A percentile compares a stretch with the other conserved stretches of the same genome.
Evolutionary conservation across 2,888 invertebrate species (phyloP).

Genomic region (Hydropsyche betteni): DNA sequence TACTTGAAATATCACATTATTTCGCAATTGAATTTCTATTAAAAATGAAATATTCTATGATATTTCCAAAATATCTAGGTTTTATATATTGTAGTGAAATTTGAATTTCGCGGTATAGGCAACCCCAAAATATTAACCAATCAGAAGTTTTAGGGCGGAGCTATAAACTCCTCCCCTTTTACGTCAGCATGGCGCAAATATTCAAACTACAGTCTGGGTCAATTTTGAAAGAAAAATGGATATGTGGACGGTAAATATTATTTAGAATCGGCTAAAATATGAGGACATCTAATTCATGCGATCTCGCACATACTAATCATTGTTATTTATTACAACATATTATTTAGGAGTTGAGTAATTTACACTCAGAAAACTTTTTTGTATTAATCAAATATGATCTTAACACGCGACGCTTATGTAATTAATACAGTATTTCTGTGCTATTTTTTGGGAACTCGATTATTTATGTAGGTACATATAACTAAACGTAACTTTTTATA

Average conservation of each 20-base stretch:
- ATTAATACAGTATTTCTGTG: background rate
- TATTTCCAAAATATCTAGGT: background rate
- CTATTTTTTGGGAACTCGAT: too few relatives aligned
- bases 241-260: too few relatives aligned
- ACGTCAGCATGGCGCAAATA: too few relatives aligned
- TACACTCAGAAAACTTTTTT: background rate
- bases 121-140: background rate
- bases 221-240: too few relatives aligned
- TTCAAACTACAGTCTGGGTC: too few relatives aligned
- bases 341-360: background rate
- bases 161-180: conserved; percentile 8
- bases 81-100: background rate
- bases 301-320: background rate
- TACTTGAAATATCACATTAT: too few relatives aligned
- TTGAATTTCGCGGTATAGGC: background rate
- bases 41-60: background rate
- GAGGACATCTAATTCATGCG: too few relatives aligned
- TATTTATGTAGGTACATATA: too few relatives aligned
- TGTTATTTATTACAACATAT: background rate
- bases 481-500: too few relatives aligned
- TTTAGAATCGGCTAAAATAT: too few relatives aligned
- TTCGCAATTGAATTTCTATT: background rate
- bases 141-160: background rate
- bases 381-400: background rate
- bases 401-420: conserved; percentile 19